Evolutionary conservation across 2,113 vertebrate species (phyloP).

Genomic region (Eudyptes chrysolophus): DNA sequence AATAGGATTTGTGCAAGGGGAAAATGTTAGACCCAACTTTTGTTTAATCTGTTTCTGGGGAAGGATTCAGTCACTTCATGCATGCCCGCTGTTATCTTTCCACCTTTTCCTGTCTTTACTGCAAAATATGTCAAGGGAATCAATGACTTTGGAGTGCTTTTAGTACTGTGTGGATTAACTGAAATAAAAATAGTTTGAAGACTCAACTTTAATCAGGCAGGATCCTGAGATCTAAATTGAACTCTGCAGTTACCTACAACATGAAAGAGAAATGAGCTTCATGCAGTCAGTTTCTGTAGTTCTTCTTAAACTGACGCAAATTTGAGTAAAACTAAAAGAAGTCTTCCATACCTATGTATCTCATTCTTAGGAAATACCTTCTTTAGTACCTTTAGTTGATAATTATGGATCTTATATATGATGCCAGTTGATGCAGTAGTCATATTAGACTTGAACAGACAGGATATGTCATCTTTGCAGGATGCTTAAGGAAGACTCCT

Average conservation of each 20-base stretch:
- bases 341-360: background rate
- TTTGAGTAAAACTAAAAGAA: background rate
- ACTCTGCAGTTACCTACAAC: background rate
- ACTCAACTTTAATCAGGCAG: background rate
- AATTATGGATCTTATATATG: background rate
- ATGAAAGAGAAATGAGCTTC: background rate
- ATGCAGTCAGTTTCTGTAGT: background rate
- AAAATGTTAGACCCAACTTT: background rate
- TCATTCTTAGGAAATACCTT: background rate
- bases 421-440: background rate
- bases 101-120: background rate
- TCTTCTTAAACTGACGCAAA: background rate
- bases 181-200: background rate
- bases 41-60: background rate
- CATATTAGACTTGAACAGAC: conserved; percentile 5
- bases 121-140: background rate
- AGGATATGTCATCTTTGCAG: background rate
- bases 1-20: background rate
- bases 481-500: background rate
- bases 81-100: background rate
- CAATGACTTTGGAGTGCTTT: background rate
- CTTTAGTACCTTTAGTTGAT: background rate
- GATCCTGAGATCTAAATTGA: background rate
- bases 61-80: background rate
- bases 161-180: background rate